Evolutionary conservation across 2,888 invertebrate genomes (phyloP), one percentile per base, ranked within the genome.

Genomic region (Hirtodrosophila trivittata): DNA sequence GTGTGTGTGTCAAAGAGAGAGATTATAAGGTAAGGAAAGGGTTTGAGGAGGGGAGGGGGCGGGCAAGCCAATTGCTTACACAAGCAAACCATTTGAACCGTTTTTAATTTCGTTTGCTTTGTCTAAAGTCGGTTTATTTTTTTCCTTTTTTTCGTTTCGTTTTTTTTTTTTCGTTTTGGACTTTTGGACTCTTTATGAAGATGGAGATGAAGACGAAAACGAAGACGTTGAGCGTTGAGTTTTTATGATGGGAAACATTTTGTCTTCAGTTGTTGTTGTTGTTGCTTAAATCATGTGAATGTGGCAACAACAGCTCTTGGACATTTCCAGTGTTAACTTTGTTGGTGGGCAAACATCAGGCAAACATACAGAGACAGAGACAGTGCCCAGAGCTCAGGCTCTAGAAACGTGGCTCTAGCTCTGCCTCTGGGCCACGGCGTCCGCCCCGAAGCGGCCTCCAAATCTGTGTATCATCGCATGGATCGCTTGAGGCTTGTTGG

Each of bases 211-310:
- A 42, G 56, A 62, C 52, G 18, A 54, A 69, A 69, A 45, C 68
- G 37, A 47, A 42, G 56, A 62, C 52, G 18, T 30, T 13, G 42
- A 54, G 45, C 28, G 60, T 46, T 42, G 43, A 60, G 72, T 32
- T 66, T 80, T 81, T 77, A 81, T 81, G 81, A 81, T 81, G 81
- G 81, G 81, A 81, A 81, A 81, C 82, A 81, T 77, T 81, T 75
- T 69, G 66, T 70, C 30, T 55, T 28, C 13, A 33, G 64, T 69
- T 45, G 59, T 56, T 62, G 55, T 43, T 60, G 68, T 58, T 71
- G 77, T 69, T 77, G 84, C 73, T 74, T 74, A 81, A 81, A 76
- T 84, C 77, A 84, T 81, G 76, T 81, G 82, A 77, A 77, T 78
- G 84, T 81, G 60, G 78, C 74, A 78, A 82, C 76, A 74, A 65